Evolutionary conservation across 2,113 vertebrate species (phyloP).

Genomic region (Pseudopipra pipra): DNA sequence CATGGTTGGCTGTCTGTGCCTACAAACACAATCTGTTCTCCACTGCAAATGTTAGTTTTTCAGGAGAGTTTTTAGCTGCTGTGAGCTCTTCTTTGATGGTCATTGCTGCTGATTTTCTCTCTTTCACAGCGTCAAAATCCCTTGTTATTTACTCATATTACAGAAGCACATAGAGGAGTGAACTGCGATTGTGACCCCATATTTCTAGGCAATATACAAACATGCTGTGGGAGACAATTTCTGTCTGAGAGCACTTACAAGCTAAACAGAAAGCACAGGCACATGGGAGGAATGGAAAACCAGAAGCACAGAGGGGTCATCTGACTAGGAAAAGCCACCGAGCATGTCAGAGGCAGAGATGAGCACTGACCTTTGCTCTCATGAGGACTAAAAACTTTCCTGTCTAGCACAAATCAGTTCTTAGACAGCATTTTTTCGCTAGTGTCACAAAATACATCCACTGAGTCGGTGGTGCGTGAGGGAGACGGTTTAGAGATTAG

Average conservation of each 20-base stretch:
- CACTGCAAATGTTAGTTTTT: neutral
- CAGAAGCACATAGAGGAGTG: neutral
- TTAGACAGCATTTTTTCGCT: neutral
- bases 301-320: constrained; percentile 9
- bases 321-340: neutral
- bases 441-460: neutral
- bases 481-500: neutral
- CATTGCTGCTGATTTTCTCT: neutral
- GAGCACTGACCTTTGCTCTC: neutral
- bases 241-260: neutral
- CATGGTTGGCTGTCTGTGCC: neutral
- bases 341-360: constrained; percentile 21
- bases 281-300: constrained; percentile 4
- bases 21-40: neutral
- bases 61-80: neutral
- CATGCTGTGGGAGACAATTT: neutral
- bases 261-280: neutral
- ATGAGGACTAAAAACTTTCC: neutral
- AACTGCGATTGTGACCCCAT: neutral
- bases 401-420: neutral
- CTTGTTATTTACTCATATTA: neutral
- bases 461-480: accelerated
- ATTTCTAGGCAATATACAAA: constrained; percentile 35
- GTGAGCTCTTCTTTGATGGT: neutral
- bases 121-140: neutral